These are phyloP conservation scores for Drosophila monieri DNA, from an alignment of 2,888 invertebrate genomes.

Conservation along the genomic window DNA sequence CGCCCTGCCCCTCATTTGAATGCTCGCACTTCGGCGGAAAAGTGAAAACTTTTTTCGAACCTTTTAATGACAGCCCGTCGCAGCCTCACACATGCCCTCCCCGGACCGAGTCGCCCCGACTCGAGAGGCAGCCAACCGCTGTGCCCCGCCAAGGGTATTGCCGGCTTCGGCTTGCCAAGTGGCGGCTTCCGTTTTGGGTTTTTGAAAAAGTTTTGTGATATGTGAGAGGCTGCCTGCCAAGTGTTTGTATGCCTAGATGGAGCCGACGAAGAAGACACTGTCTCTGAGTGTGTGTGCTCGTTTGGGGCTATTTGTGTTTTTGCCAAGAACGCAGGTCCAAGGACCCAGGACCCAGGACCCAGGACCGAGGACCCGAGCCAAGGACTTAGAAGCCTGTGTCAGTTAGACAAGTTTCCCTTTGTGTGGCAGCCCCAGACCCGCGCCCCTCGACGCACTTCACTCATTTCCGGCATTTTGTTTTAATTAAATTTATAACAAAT, in stretches of 20 bases:
- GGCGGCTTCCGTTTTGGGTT: not conserved
- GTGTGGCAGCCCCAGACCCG: conserved; percentile 16
- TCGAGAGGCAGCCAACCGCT: not conserved
- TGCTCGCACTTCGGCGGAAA: conserved; percentile 20
- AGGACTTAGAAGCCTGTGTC: conserved; percentile 22
- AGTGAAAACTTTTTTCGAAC: conserved; percentile 35
- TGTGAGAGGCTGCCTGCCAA: conserved; percentile 4
- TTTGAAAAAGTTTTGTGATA: conserved; percentile 31
- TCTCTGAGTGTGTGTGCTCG: not conserved
- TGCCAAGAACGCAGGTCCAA: conserved; percentile 1
- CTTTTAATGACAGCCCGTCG: conserved; percentile 49
- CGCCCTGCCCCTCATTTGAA: conserved; percentile 17
- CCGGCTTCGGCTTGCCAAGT: not conserved
- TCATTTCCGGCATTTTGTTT: conserved; percentile 72
- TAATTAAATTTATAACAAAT: conserved; percentile 76
- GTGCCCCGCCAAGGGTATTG: conserved; percentile 5
- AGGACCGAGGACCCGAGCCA: not conserved
- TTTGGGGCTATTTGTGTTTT: conserved; percentile 18
- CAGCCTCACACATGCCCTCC: conserved; percentile 22
- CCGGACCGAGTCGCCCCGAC: not conserved
- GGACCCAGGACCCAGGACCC: not conserved
- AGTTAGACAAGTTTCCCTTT: conserved; percentile 52
- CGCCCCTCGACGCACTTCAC: conserved; percentile 20
- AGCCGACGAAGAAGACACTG: not conserved
- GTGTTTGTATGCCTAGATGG: conserved; percentile 12